Base-by-base conservation (phyloP, 92 coral and sea anemone genomes). In the Scolanthus callimorphus region DNA sequence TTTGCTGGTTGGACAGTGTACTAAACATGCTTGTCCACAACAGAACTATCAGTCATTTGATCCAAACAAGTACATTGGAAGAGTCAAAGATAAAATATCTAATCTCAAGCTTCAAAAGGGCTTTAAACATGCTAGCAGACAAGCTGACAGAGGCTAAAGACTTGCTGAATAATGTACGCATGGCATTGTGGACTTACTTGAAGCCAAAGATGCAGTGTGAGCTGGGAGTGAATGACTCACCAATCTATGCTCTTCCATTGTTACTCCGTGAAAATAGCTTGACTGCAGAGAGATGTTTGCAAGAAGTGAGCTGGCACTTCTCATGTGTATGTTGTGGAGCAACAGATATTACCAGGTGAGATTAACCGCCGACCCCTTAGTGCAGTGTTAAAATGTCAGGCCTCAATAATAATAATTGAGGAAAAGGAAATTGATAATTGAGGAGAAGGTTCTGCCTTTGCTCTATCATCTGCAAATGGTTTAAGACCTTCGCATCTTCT, bases 191-290 rank as follows among this genome's bases (percentile, higher is more conserved):
- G 95, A 63, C 34, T 4, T 84, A 67, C 67, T 48, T 92, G 48
- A 51, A 79, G 47, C 88, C 94, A 12, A 84, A 72, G 31, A 84
- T 92, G 94, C 82, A 88, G 56, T 92, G 98, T 41, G 48, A 73
- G 38, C 65, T 73, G 11, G 98, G 96, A 44, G 85, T 88, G 12
- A 84, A 92, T 47, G 98, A 92, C 61, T 84, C 95, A 13, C 94
- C 98, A 1, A 62, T 92, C 17, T 68, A 59, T 2, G 90, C 94
- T 2, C 62, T 92, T 37, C 95, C 72, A 3, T 39, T 84, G n/a
- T 59, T 92, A 49, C 68, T 92, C n/a, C 63, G 80, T 53, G 96
- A 84, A 31, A 76, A 70, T 51, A n/a, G 31, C 11, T 17, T 22
- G 1, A 67, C 75, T 11, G 24, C 65, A 19, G 80, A 92, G 26